Conservation (phyloP, 2,113 vertebrate genomes). For the Oncorhynchus keta region DNA sequence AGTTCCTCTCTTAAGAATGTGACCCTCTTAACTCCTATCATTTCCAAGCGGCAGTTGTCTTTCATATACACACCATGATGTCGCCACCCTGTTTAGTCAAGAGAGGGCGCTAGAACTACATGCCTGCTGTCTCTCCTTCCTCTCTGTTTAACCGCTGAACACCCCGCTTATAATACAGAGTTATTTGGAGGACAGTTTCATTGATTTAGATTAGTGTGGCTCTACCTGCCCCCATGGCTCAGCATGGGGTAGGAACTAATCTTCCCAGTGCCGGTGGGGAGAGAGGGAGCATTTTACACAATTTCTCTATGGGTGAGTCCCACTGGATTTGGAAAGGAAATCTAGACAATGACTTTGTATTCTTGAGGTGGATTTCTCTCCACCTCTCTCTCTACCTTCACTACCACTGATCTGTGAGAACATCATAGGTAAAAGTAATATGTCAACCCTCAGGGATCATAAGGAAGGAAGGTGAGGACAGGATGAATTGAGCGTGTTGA, state of each 20-base stretch:
- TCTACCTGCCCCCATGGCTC: slow-evolving; percentile 44
- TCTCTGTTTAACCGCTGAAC: too few relatives aligned
- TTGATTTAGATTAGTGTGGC: slow-evolving; percentile 53
- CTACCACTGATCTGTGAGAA: too few relatives aligned
- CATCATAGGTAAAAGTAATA: too few relatives aligned
- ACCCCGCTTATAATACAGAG: neutral
- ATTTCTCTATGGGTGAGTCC: neutral
- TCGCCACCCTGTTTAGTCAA: slow-evolving; percentile 45
- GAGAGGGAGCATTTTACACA: slow-evolving; percentile 45
- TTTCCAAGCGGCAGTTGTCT: slow-evolving; percentile 17
- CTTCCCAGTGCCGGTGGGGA: slow-evolving; percentile 37
- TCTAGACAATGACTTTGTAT: too few relatives aligned
- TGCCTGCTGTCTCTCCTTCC: too few relatives aligned
- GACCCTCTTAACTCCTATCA: slow-evolving; percentile 31
- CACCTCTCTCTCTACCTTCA: too few relatives aligned
- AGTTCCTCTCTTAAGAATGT: neutral
- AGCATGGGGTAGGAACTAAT: slow-evolving; percentile 46
- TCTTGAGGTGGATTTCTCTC: too few relatives aligned
- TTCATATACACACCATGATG: neutral
- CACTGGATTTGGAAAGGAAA: too few relatives aligned
- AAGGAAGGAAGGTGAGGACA: too few relatives aligned
- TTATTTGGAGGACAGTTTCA: slow-evolving; percentile 49
- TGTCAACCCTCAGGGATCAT: too few relatives aligned
- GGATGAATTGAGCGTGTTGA: too few relatives aligned
- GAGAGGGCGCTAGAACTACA: slow-evolving; percentile 57